Evolutionary conservation across 2,888 invertebrate genomes (phyloP), one percentile per base, ranked within the genome.

Genomic region (Amaurobius ferox): DNA sequence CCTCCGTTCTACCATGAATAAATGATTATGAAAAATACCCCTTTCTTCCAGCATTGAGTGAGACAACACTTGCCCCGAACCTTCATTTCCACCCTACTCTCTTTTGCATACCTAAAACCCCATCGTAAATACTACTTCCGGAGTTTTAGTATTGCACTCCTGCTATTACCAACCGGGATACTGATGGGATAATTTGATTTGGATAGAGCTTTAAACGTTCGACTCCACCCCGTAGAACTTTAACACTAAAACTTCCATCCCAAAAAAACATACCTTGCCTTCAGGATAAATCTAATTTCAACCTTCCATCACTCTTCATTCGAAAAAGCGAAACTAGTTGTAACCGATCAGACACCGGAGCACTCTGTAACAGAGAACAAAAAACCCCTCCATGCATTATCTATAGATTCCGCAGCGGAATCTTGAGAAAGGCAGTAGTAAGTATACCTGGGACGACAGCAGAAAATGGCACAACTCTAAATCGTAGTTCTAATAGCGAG

Each of bases 241-340:
- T 64, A 30, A 30, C 16, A 64, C 64, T 64, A 30, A 64, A 64
- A 64, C 64, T 64, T 64, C 30, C 55, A 2, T 55, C 55, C 23
- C 55, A 55, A 19, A 55, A 23, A 55, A 55, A 55, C 55, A 55
- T 55, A 55, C 55, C 23, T 55, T 55, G 55, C 19, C 68, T n/a
- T 39, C 35, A 11, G 39, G 67, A 77, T 70, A 85, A 85, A 85
- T 85, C 77, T 85, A 85, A 85, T 85, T 85, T 72, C 72, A 7
- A 55, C 66, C 16, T 70, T 72, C 83, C 77, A 85, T 85, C 83
- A 78, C 64, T 85, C 83, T 85, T 85, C 83, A 77, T 85, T 85
- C 66, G 1, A 29, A 78, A n/a, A 64, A 72, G 72, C 39, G 72
- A 77, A 72, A 35, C 76, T 39, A 30, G 35, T 39, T 39, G 76